Conservation (phyloP, 2,797 vertebrate genomes). For the Melanotaenia boesemani region DNA sequence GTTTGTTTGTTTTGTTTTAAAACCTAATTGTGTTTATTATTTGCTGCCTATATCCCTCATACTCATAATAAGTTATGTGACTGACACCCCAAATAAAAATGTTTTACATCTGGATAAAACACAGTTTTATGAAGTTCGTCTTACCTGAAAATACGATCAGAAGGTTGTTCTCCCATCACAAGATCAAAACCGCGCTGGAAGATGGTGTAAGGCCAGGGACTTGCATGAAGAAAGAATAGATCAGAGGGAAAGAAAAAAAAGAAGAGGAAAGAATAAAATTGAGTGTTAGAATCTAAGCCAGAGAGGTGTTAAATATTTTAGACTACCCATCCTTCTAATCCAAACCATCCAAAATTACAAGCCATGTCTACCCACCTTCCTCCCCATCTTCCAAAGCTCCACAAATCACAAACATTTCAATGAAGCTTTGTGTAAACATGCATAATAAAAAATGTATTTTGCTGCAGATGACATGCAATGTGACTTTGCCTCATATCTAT, state of each 20-base stretch:
- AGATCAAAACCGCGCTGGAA: constrained; percentile 99
- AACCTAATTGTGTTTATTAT: no score
- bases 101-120: constrained; percentile 29
- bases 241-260: constrained; percentile 57
- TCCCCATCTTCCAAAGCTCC: constrained; percentile 28
- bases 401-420: constrained; percentile 43
- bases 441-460: constrained; percentile 64
- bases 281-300: constrained; percentile 66
- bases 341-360: constrained; percentile 48
- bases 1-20: no score
- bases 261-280: constrained; percentile 55
- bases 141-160: constrained; percentile 99
- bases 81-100: background rate
- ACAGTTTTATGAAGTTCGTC: constrained; percentile 66
- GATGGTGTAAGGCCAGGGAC: constrained; percentile 99
- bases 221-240: constrained; percentile 70
- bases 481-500: constrained; percentile 63
- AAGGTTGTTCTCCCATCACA: constrained; percentile 98
- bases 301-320: constrained; percentile 53
- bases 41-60: no score
- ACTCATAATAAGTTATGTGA: no score
- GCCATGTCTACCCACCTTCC: constrained; percentile 34
- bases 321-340: constrained; percentile 36
- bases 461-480: constrained; percentile 51
- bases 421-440: constrained; percentile 63